A percentile compares a stretch with the other conserved stretches of the same genome.
Evolutionary conservation across 2,113 vertebrate genomes (phyloP).

Genomic region (Psammodynastes pulverulentus): DNA sequence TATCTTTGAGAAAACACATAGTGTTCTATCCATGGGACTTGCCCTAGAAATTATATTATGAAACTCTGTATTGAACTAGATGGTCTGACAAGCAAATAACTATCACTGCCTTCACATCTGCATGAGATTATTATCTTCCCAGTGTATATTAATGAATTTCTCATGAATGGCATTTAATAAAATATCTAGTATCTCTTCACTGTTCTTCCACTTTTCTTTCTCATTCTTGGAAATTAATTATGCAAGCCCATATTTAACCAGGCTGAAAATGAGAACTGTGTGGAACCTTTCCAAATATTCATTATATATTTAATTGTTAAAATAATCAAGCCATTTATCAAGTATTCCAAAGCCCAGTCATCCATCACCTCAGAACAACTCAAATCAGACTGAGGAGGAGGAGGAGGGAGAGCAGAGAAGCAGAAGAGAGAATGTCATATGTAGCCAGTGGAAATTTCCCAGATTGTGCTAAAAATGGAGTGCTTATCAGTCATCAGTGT

Average conservation of each 20-base stretch:
- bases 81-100: constrained; percentile 48
- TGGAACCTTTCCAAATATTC: constrained; percentile 67
- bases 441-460: background rate
- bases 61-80: background rate
- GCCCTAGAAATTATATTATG: background rate
- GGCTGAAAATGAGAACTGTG: constrained; percentile 66
- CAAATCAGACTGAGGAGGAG: constrained; percentile 22
- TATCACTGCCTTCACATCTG: constrained; percentile 34
- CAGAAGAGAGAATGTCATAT: constrained; percentile 34
- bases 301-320: constrained; percentile 72
- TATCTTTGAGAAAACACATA: constrained; percentile 2
- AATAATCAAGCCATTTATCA: constrained; percentile 70
- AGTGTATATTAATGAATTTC: constrained; percentile 66
- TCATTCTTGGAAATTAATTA: constrained; percentile 70
- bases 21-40: constrained; percentile 4
- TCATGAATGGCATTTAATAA: constrained; percentile 67
- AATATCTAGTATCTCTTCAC: constrained; percentile 66
- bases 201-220: constrained; percentile 64
- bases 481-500: background rate
- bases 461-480: background rate
- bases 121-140: constrained; percentile 47
- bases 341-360: constrained; percentile 50
- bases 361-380: constrained; percentile 58
- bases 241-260: constrained; percentile 68
- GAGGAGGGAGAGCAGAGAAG: constrained; percentile 27